Percentiles rank a stretch among this genome's conserved stretches.
Evolutionary conservation across 2,797 vertebrate genomes (phyloP).

Genomic region (Adelosebastes latens): DNA sequence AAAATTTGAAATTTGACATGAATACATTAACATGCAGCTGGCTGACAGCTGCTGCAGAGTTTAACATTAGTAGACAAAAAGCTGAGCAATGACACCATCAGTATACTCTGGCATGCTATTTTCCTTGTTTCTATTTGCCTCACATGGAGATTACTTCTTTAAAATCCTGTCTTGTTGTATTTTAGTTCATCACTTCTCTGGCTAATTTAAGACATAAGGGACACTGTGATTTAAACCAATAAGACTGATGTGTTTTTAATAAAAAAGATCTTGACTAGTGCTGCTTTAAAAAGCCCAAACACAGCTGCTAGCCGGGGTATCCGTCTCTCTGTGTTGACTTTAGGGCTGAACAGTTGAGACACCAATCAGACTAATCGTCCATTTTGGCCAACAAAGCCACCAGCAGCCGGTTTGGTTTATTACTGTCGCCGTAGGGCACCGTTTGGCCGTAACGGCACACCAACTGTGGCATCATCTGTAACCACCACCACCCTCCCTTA

Average conservation of each 20-base stretch:
- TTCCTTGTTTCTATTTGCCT: not conserved
- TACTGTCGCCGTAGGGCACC: slow-evolving; percentile 45
- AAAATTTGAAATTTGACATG: not conserved
- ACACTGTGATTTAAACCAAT: not conserved
- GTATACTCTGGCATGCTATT: not conserved
- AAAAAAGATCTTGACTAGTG: not conserved
- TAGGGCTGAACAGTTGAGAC: slow-evolving; percentile 6
- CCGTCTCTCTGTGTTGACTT: slow-evolving; percentile 5
- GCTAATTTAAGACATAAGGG: not conserved
- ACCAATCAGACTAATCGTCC: slow-evolving; percentile 47
- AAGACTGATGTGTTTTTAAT: not conserved
- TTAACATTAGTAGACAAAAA: not conserved
- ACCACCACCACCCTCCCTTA: not conserved
- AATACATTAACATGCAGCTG: not conserved
- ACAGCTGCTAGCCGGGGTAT: not conserved
- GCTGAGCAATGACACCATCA: not conserved
- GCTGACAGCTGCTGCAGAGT: not conserved
- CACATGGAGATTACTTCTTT: not conserved
- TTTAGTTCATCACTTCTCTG: not conserved
- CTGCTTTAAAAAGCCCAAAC: not conserved
- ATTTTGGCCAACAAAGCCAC: slow-evolving; percentile 43
- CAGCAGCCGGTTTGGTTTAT: slow-evolving; percentile 53
- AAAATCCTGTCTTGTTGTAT: not conserved
- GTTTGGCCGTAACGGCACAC: slow-evolving; percentile 59
- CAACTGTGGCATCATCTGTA: slow-evolving; percentile 71